phyloP scores from a whole-genome alignment of 2,888 invertebrate genomes.

The Thera britannica region DNA sequence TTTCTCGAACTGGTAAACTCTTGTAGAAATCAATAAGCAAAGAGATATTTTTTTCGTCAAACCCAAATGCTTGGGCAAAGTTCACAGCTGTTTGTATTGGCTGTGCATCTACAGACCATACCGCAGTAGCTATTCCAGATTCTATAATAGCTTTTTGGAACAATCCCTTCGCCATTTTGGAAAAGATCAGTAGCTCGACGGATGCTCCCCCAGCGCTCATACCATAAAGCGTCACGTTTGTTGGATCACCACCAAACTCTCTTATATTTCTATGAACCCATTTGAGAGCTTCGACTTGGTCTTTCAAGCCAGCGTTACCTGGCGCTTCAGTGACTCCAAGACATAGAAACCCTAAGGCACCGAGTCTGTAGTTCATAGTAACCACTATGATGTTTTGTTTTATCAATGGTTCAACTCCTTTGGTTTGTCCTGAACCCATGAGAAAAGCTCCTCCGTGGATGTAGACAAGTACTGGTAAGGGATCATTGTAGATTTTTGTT shows the following conservation, averaged over 20 bases:
- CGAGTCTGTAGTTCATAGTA: conserved; percentile 57
- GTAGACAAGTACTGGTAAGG: conserved; percentile 53
- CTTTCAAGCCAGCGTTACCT: conserved; percentile 59
- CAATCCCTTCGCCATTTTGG: conserved; percentile 48
- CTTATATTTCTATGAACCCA: conserved; percentile 57
- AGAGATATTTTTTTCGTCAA: conserved; percentile 23
- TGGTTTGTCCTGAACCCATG: conserved; percentile 49
- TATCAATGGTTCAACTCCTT: conserved; percentile 50
- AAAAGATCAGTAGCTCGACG: conserved; percentile 50
- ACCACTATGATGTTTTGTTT: conserved; percentile 53
- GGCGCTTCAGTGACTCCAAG: conserved; percentile 52
- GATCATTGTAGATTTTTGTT: conserved; percentile 20
- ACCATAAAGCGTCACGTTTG: conserved; percentile 57
- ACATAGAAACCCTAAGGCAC: conserved; percentile 54
- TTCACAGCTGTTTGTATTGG: conserved; percentile 47
- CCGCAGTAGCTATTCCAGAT: conserved; percentile 46
- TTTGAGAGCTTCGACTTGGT: conserved; percentile 53
- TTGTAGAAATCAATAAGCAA: conserved; percentile 41
- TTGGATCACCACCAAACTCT: conserved; percentile 56
- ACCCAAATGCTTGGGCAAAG: conserved; percentile 32
- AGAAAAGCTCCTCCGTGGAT: conserved; percentile 55
- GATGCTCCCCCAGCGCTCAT: conserved; percentile 60
- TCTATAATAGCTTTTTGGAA: conserved; percentile 54
- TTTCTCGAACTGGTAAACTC: conserved; percentile 36
- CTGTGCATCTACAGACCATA: conserved; percentile 46